Evolutionary conservation across 2,113 vertebrate genomes (phyloP), one percentile per base, ranked within the genome.

Genomic region (Mesitornis unicolor): DNA sequence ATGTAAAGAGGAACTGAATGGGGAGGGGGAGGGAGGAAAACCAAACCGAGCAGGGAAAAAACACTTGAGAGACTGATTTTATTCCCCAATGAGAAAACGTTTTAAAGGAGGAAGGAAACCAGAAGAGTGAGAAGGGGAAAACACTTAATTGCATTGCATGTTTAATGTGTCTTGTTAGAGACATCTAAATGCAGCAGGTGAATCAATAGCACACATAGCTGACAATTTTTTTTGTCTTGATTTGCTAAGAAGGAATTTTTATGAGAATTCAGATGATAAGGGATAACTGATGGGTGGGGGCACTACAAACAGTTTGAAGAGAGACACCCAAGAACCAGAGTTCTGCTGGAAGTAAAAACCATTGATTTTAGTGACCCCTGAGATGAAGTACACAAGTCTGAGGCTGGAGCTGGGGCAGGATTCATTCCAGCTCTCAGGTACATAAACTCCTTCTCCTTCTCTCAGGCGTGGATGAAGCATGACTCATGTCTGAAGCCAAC

Each of bases 41-140:
- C 86, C 76, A 91, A 96, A 84, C 5, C 18, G 33, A 94, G 65
- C 56, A 28, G 31, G 76, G 57, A n/a, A 93, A 81, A 74, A 92
- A 80, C 29, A 89, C 86, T 90, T 63, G 36, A 92, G 95, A 90
- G 80, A 87, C 45, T 94, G 36, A 84, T 84, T 93, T 91, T 93
- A 93, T 89, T 94, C 76, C 57, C 93, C 68, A 18, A 2, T 79
- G 84, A 91, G 84, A 82, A 84, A 87, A 92, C 0, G 0, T 84
- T 96, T 92, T 80, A 77, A 89, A 87, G 60, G 56, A 80, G 60
- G 85, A 91, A 93, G 88, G 64, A 96, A 96, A 80, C 31, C 19
- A 88, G 47, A 73, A 80, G 36, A 83, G 9, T 51, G 61, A 90
- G 65, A 96, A 81, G 51, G 87, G 35, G 67, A 87, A 95, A 95